A percentile compares a stretch with the other conserved stretches of the same genome.
Evolutionary conservation across 2,113 vertebrate species (phyloP).

Genomic region (Miniopterus natalensis): DNA sequence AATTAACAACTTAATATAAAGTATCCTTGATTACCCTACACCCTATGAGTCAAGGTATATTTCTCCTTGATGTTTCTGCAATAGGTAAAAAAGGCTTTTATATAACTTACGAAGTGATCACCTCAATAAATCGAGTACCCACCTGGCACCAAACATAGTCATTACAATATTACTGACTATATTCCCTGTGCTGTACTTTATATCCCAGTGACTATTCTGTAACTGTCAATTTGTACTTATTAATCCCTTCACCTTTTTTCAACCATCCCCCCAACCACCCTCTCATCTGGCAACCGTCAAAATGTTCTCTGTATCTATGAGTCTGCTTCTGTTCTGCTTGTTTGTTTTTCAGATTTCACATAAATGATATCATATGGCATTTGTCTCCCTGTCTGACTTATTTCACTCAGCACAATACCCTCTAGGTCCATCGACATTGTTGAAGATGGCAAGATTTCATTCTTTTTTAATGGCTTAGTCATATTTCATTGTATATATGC

Average conservation of each 20-base stretch:
- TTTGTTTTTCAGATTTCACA: background rate
- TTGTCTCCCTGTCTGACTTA: background rate
- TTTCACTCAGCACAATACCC: background rate
- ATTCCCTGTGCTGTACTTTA: background rate
- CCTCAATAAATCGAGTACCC: background rate
- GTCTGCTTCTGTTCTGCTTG: background rate
- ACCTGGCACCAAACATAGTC: background rate
- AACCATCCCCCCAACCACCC: background rate
- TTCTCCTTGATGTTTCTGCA: conserved; percentile 5
- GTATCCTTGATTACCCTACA: background rate
- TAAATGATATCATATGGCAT: background rate
- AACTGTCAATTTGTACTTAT: background rate
- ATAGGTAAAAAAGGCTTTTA: background rate
- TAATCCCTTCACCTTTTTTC: background rate
- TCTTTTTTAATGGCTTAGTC: background rate
- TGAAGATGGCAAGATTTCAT: background rate
- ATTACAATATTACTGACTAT: background rate
- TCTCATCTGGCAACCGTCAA: background rate
- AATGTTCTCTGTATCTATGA: background rate
- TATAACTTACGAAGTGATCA: background rate
- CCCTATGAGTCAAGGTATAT: background rate
- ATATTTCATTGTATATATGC: background rate
- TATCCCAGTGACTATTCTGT: background rate
- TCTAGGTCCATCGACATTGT: background rate
- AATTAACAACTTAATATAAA: conserved; percentile 9